phyloP scores from a whole-genome alignment of 2,888 invertebrate species.

The Hylaea fasciaria region DNA sequence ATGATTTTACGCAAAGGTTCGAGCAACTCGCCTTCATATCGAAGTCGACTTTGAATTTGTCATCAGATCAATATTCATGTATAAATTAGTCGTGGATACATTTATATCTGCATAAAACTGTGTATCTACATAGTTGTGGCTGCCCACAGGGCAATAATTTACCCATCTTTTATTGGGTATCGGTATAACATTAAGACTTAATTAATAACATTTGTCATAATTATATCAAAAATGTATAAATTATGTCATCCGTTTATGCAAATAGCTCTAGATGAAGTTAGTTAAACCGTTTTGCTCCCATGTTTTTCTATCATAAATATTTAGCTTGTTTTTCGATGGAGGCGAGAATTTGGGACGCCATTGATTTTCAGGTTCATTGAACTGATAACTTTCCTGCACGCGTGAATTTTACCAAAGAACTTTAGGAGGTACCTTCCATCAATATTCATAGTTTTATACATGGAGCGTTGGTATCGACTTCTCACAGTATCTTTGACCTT shows the following conservation, averaged over 20 bases:
- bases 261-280: conserved; percentile 39
- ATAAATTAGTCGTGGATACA: conserved; percentile 46
- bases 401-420: conserved; percentile 38
- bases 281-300: conserved; percentile 30
- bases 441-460: conserved; percentile 34
- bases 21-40: conserved; percentile 44
- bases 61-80: conserved; percentile 48
- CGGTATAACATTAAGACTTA: conserved; percentile 40
- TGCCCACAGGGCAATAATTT: conserved; percentile 30
- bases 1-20: conserved; percentile 40
- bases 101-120: conserved; percentile 53
- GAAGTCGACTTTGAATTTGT: conserved; percentile 50
- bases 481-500: conserved; percentile 33
- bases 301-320: conserved; percentile 32
- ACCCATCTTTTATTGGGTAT: conserved; percentile 43
- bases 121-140: conserved; percentile 36
- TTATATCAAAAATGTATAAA: conserved; percentile 44
- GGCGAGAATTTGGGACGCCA: conserved; percentile 37
- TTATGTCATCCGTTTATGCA: conserved; percentile 38
- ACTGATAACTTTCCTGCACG: conserved; percentile 45
- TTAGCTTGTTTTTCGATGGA: conserved; percentile 32
- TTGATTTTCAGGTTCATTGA: conserved; percentile 50
- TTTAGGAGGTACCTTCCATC: too few relatives aligned
- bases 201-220: conserved; percentile 45
- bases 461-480: conserved; percentile 28